A percentile compares a stretch with the other conserved stretches of the same genome.
Evolutionary conservation across 2,888 invertebrate species (phyloP).

Genomic region (Lasioglossum zephyrum): DNA sequence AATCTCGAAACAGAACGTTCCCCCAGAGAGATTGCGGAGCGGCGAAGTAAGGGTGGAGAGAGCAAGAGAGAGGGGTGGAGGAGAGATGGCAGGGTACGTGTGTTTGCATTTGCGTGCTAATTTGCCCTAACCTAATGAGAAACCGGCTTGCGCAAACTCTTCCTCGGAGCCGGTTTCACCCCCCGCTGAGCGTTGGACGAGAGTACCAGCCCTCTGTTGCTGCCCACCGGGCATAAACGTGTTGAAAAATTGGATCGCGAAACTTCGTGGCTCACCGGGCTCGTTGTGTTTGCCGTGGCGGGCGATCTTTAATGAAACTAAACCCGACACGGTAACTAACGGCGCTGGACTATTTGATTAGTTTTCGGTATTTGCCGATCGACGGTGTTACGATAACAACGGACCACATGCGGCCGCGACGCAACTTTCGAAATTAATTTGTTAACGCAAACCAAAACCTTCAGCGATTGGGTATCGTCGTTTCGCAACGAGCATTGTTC

Average conservation of each 20-base stretch:
- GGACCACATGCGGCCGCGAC: neutral
- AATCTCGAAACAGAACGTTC: conserved; percentile 79
- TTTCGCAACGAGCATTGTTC: neutral
- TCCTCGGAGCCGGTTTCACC: conserved; percentile 20
- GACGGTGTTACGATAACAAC: neutral
- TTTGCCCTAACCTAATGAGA: conserved; percentile 81
- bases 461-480: neutral
- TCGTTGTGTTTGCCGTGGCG: conserved; percentile 34
- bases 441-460: neutral
- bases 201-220: neutral
- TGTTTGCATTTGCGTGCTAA: conserved; percentile 80
- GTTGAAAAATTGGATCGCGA: conserved; percentile 58
- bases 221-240: conserved; percentile 42
- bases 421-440: conserved; percentile 1
- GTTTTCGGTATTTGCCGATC: conserved; percentile 18
- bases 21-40: conserved; percentile 68
- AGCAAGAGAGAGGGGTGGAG: neutral
- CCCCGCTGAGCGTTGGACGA: conserved; percentile 20
- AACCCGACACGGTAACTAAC: neutral
- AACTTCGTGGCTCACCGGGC: conserved; percentile 24
- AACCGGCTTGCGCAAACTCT: conserved; percentile 61
- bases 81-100: conserved; percentile 45
- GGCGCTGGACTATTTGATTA: conserved; percentile 33
- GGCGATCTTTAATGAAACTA: conserved; percentile 55
- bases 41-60: conserved; percentile 41